A percentile compares a stretch with the other conserved stretches of the same genome.
Evolutionary conservation across 2,888 invertebrate species (phyloP).

Genomic region (Clusia tigrina): DNA sequence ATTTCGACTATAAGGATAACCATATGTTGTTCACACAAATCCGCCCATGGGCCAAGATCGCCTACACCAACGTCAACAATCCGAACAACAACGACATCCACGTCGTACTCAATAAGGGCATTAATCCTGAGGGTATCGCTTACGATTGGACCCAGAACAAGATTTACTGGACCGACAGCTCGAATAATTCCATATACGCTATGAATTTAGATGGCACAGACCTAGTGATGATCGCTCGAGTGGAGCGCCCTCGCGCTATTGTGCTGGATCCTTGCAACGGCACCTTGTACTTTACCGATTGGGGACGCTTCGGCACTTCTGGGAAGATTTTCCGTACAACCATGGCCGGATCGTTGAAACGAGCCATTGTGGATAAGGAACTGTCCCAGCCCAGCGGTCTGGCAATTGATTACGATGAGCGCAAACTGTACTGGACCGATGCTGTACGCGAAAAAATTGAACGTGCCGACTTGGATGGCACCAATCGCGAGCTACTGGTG

Average conservation of each 20-base stretch:
- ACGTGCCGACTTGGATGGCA: constrained; percentile 86
- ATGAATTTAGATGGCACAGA: constrained; percentile 91
- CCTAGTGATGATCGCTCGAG: constrained; percentile 89
- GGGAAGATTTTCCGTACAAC: constrained; percentile 95
- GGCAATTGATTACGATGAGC: constrained; percentile 93
- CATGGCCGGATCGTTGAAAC: constrained; percentile 93
- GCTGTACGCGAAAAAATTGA: constrained; percentile 96
- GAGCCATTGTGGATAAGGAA: constrained; percentile 87
- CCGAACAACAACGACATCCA: constrained; percentile 72
- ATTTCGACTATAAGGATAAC: constrained; percentile 91
- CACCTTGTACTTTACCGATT: constrained; percentile 93
- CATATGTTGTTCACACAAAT: constrained; percentile 93
- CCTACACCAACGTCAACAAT: constrained; percentile 77
- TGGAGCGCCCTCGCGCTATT: constrained; percentile 92
- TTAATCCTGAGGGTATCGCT: constrained; percentile 92
- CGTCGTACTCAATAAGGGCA: constrained; percentile 78
- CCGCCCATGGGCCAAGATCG: constrained; percentile 88
- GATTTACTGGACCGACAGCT: constrained; percentile 97
- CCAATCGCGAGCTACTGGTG: constrained; percentile 82
- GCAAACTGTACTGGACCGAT: constrained; percentile 96
- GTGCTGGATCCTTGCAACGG: constrained; percentile 97
- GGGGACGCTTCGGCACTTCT: constrained; percentile 91
- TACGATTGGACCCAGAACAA: constrained; percentile 99
- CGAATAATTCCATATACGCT: constrained; percentile 92
- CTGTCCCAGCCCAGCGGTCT: constrained; percentile 95